A percentile compares a stretch with the other conserved stretches of the same genome.
Evolutionary conservation across 1,140 invertebrate genomes (phyloP).

Genomic region (Lanistes nyassanus): DNA sequence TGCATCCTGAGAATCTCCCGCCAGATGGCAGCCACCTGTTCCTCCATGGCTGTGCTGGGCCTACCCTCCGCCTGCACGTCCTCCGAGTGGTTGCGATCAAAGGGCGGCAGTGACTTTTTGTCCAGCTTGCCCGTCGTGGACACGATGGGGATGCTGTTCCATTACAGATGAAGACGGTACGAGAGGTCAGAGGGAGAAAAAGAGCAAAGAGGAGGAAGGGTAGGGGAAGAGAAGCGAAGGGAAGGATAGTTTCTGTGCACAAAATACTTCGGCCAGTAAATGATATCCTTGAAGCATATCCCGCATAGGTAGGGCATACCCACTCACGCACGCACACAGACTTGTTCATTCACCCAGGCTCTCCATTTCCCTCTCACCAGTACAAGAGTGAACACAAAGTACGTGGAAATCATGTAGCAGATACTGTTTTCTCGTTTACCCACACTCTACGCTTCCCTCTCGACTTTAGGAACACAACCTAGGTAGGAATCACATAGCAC

Average conservation of each 20-base stretch:
- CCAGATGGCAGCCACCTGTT: conserved; percentile 65
- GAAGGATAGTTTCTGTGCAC: not conserved
- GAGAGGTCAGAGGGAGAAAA: not conserved
- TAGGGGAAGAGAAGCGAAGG: not conserved
- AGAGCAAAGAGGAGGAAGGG: too few relatives aligned
- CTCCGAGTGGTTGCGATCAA: conserved; percentile 53
- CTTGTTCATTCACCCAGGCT: not conserved
- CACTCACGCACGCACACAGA: not conserved
- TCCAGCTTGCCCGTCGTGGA: conserved; percentile 67
- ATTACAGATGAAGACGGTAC: not conserved
- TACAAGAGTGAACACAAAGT: not conserved
- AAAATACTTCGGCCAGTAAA: too few relatives aligned
- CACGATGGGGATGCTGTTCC: conserved; percentile 65
- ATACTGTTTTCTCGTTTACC: not conserved
- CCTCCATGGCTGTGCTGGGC: conserved; percentile 65
- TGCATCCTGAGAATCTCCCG: conserved; percentile 58
- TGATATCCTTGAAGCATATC: too few relatives aligned
- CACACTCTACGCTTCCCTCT: not conserved
- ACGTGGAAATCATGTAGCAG: not conserved
- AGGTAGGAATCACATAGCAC: not conserved
- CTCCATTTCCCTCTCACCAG: not conserved
- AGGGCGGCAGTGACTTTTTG: conserved; percentile 63
- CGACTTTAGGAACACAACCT: too few relatives aligned
- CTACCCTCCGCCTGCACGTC: conserved; percentile 58
- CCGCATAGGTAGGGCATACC: not conserved